phyloP scores from a whole-genome alignment of 2,888 invertebrate species.

The Polia nebulosa region DNA sequence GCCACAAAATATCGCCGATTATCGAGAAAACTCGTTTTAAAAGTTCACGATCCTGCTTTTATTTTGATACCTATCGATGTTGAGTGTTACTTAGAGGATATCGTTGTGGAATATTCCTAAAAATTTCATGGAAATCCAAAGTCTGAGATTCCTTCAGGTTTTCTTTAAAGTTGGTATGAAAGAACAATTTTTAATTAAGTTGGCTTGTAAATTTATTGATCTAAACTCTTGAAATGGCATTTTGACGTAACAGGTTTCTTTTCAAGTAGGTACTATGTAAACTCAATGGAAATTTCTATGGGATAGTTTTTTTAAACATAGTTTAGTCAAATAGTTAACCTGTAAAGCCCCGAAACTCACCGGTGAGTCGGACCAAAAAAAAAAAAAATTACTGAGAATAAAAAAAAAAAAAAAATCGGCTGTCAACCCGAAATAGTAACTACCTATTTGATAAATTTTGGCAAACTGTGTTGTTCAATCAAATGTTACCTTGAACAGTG shows the following conservation, averaged over 20 bases:
- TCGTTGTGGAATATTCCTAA: background rate
- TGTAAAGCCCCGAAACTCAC: no score
- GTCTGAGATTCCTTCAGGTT: background rate
- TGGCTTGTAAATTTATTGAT: background rate
- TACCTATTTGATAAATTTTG: no score
- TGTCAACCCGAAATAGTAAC: no score
- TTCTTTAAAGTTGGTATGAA: background rate
- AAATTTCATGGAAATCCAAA: background rate
- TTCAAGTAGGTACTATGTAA: background rate
- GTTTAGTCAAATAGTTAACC: no score
- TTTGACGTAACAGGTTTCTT: background rate
- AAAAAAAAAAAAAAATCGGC: no score
- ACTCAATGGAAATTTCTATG: conserved; percentile 1
- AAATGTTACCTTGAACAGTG: no score
- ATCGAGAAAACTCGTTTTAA: conserved; percentile 8
- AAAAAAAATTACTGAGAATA: no score
- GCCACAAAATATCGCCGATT: conserved; percentile 19
- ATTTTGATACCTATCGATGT: conserved; percentile 16
- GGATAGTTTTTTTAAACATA: no score
- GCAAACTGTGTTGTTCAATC: no score
- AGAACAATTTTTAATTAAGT: background rate
- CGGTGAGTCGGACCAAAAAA: no score
- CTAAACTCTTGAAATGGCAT: background rate
- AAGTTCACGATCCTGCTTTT: conserved; percentile 21
- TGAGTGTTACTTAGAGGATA: background rate